Percentiles rank a stretch among this genome's conserved stretches.
Evolutionary conservation across 2,888 invertebrate genomes (phyloP).

Genomic region (Theristus sp.): DNA sequence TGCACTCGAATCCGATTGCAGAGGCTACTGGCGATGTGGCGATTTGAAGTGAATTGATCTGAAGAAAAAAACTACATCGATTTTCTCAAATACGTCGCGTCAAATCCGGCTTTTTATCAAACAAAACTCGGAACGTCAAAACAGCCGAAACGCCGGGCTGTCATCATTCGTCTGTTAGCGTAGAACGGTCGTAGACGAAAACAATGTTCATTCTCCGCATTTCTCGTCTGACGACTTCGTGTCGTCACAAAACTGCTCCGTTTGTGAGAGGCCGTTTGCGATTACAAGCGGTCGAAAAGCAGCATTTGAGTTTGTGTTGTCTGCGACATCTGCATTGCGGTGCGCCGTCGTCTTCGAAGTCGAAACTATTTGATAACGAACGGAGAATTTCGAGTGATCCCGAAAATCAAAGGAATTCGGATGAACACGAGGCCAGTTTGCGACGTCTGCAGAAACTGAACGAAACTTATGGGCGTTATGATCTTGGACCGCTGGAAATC

Average conservation of each 20-base stretch:
- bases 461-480: neutral
- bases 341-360: too few species aligned
- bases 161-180: too few species aligned
- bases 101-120: neutral
- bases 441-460: neutral
- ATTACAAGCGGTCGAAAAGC: too few species aligned
- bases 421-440: neutral
- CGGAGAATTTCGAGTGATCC: too few species aligned
- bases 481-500: neutral
- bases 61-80: neutral
- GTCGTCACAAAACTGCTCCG: too few species aligned
- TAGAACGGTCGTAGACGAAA: too few species aligned
- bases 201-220: too few species aligned
- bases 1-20: conserved; percentile 94
- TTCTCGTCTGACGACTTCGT: too few species aligned
- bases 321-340: too few species aligned
- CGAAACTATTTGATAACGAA: neutral
- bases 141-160: neutral
- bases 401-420: neutral
- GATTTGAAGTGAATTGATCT: neutral
- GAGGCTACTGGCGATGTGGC: neutral
- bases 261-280: too few species aligned
- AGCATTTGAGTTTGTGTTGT: too few species aligned
- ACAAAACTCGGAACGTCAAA: neutral
- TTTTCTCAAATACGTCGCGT: neutral